Evolutionary conservation across 2,113 vertebrate genomes (phyloP).

Genomic region (Plestiodon gilberti): DNA sequence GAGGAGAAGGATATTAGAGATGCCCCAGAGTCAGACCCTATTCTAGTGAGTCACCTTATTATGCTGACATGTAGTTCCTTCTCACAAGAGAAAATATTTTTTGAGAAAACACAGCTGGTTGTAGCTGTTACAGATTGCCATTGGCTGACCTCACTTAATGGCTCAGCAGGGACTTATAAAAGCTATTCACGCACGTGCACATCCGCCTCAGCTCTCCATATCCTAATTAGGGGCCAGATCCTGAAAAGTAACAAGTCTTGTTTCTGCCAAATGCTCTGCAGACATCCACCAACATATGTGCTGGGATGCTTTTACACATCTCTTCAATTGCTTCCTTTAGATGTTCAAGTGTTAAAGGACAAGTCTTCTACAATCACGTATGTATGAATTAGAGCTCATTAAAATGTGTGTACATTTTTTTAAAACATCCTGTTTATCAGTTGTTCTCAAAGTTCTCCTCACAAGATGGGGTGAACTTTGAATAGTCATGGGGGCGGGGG

Average conservation of each 20-base stretch:
- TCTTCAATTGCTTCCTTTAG: too few species aligned
- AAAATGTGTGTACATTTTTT: too few species aligned
- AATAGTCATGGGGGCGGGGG: too few species aligned
- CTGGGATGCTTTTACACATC: background rate
- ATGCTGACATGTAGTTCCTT: background rate
- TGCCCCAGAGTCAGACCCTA: background rate
- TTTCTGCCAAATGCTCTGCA: background rate
- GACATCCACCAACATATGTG: too few species aligned
- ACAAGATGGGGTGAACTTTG: too few species aligned
- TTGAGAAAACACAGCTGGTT: constrained; percentile 3
- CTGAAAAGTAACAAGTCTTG: background rate
- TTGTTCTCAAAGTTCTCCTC: too few species aligned
- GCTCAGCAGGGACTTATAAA: constrained; percentile 4
- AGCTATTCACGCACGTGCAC: background rate
- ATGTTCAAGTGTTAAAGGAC: too few species aligned
- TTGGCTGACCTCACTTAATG: background rate
- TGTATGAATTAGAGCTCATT: too few species aligned
- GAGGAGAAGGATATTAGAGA: background rate
- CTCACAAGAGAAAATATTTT: background rate
- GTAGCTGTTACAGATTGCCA: background rate
- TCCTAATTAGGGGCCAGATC: background rate
- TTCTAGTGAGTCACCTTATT: background rate
- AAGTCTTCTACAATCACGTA: too few species aligned
- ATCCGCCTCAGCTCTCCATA: background rate
- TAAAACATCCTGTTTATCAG: too few species aligned